Evolutionary conservation across 2,113 vertebrate species (phyloP), one percentile per base, ranked within the genome.

Genomic region (Scytalopus superciliaris): DNA sequence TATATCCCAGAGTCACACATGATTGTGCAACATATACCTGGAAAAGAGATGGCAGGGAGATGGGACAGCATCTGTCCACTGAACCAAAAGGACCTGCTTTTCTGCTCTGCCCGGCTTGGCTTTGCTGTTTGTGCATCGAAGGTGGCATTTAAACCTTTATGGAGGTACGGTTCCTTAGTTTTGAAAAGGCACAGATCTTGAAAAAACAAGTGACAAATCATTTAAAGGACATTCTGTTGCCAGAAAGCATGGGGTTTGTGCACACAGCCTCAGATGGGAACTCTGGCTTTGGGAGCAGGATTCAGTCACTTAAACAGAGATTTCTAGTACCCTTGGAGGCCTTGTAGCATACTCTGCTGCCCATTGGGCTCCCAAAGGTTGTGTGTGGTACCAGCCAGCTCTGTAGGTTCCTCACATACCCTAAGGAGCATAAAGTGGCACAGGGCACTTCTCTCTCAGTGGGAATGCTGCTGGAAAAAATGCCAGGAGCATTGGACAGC

Each of bases 161-260:
- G 42, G 19, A 56, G 19, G 15, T 44, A 14, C 5, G 27, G 45
- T 64, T 67, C 66, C 75, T 75, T 39, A 62, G 35, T 37, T 86
- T 84, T 86, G 73, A 90, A 93, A 81, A 88, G 52, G 49, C 81
- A 62, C 27, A 87, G 22, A 37, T 62, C 81, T 92, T 64, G 39
- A 72, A 53, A 66, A 87, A n/a, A 35, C 21, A 73, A 35, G 17
- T 72, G 66, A 45, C 10, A 77, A 67, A 63, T 8, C 37, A 39
- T 73, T 62, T 56, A 31, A 79, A 77, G 47, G 33, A 6, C 50
- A 27, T 30, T 4, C 10, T 45, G 24, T 10, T 72, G 33, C n/a
- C 37, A 23, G 55, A 68, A 82, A 37, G 40, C 21, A 12, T 22
- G n/a, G 13, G 30, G 67, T 73, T 10, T n/a, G 25, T 44, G 69